Percentiles rank a stretch among this genome's conserved stretches.
Conservation (phyloP, 2,113 vertebrate genomes). For the Cnemophilus loriae region DNA sequence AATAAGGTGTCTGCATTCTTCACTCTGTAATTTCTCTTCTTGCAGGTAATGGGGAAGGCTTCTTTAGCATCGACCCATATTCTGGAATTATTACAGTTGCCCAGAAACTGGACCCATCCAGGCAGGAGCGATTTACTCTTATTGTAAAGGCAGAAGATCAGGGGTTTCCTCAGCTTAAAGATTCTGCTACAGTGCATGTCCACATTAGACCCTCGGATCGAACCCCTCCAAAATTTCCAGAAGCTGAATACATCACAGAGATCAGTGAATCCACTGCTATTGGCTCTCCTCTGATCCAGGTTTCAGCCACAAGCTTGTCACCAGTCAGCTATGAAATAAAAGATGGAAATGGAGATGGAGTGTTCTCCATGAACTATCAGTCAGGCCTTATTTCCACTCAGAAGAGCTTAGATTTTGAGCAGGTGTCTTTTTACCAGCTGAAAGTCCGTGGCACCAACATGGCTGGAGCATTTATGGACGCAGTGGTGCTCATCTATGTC, state of each 20-base stretch:
- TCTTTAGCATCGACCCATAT: slow-evolving; percentile 79
- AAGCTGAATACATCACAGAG: slow-evolving; percentile 84
- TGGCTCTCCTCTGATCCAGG: slow-evolving; percentile 79
- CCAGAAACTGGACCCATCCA: slow-evolving; percentile 72
- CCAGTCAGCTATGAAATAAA: slow-evolving; percentile 86
- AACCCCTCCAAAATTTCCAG: slow-evolving; percentile 84
- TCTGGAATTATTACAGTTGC: slow-evolving; percentile 83
- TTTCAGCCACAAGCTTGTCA: slow-evolving; percentile 79
- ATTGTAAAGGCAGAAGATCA: slow-evolving; percentile 88
- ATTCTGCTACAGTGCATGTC: slow-evolving; percentile 80
- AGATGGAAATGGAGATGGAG: slow-evolving; percentile 80
- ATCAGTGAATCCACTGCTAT: slow-evolving; percentile 80
- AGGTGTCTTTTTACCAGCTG: slow-evolving; percentile 79
- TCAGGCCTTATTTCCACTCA: slow-evolving; percentile 85
- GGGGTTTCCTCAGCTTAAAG: slow-evolving; percentile 83
- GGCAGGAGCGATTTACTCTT: slow-evolving; percentile 78
- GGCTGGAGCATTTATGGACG: slow-evolving; percentile 73
- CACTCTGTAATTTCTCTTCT: slow-evolving; percentile 35
- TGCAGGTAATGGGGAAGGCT: slow-evolving; percentile 84
- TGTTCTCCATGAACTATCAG: slow-evolving; percentile 85
- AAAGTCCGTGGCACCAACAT: slow-evolving; percentile 81
- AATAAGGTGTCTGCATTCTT: neutral
- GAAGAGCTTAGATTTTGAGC: slow-evolving; percentile 86
- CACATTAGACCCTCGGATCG: slow-evolving; percentile 76
- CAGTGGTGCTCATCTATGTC: slow-evolving; percentile 79